phyloP scores from a whole-genome alignment of 2,797 vertebrate species.

The Coccyzus lansbergi region DNA sequence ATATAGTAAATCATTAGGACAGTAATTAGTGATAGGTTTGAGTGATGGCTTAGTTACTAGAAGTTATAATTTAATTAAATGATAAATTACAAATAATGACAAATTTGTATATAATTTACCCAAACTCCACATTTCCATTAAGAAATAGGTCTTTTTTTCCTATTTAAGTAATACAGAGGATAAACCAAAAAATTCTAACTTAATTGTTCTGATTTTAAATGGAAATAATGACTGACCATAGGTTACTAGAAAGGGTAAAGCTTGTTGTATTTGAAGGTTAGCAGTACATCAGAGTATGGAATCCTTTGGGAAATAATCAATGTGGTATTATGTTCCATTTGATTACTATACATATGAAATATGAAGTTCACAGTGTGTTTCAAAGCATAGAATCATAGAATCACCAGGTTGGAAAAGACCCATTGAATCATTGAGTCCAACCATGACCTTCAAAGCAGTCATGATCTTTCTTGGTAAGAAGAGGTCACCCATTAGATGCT shows the following conservation, averaged over 20 bases:
- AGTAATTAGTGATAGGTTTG: conserved; percentile 30
- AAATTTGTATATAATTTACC: background rate
- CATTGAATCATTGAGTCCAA: too few species aligned
- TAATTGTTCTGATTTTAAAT: background rate
- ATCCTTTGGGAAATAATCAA: conserved; percentile 43
- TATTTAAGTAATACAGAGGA: background rate
- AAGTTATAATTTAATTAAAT: conserved; percentile 50
- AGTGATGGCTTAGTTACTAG: conserved; percentile 41
- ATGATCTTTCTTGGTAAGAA: conserved; percentile 54
- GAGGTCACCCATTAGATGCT: conserved; percentile 51
- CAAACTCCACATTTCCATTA: background rate
- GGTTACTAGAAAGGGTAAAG: conserved; percentile 28
- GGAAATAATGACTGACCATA: background rate
- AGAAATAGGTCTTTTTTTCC: background rate
- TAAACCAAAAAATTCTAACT: background rate
- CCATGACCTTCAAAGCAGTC: conserved; percentile 62
- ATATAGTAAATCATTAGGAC: conserved; percentile 67
- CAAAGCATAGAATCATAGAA: too few species aligned
- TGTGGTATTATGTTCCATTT: conserved; percentile 39
- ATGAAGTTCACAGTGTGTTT: conserved; percentile 50
- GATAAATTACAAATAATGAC: conserved; percentile 9
- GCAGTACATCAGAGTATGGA: background rate
- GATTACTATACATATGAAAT: conserved; percentile 39
- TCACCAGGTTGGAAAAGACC: too few species aligned
- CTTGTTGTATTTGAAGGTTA: conserved; percentile 16